Evolutionary conservation across 1,140 invertebrate species (phyloP).

Genomic region (Cotesia typhae): DNA sequence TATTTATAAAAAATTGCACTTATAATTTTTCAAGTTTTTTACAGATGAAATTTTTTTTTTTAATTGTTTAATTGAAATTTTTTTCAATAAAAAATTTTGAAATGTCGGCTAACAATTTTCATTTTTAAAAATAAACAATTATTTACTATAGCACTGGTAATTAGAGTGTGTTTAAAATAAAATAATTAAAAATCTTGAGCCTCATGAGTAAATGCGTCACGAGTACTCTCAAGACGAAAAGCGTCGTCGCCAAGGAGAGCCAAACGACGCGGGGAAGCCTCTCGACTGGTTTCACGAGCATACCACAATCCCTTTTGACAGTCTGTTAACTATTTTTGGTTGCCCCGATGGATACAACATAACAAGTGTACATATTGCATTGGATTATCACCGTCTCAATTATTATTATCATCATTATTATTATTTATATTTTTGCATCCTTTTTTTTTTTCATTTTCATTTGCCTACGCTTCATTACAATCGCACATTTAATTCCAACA

Average conservation of each 20-base stretch:
- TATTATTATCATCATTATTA: background rate
- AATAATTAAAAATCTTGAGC: background rate
- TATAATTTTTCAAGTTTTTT: too few relatives aligned
- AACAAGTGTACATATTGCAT: slow-evolving; percentile 2
- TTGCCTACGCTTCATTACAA: too few relatives aligned
- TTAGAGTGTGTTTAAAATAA: background rate
- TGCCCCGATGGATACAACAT: slow-evolving; percentile 13
- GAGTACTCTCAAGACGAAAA: slow-evolving; percentile 21
- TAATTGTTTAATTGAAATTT: too few relatives aligned
- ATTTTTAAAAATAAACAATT: too few relatives aligned
- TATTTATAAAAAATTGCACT: too few relatives aligned
- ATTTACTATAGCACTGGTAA: too few relatives aligned
- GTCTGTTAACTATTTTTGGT: slow-evolving; percentile 35
- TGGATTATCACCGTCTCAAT: background rate
- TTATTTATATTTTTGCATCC: too few relatives aligned
- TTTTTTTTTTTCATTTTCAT: too few relatives aligned
- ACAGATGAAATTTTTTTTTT: too few relatives aligned
- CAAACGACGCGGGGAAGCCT: slow-evolving; percentile 38
- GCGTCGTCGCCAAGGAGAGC: slow-evolving; percentile 39
- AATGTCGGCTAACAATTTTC: too few relatives aligned
- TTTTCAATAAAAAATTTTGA: too few relatives aligned
- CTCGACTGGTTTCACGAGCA: slow-evolving; percentile 36
- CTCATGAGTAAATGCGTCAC: slow-evolving; percentile 19
- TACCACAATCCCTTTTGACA: slow-evolving; percentile 35
- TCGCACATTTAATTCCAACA: too few relatives aligned